phyloP scores from a whole-genome alignment of 30 jellyfish, hydroid and myxozoan genomes.

The Turritopsis dohrnii region DNA sequence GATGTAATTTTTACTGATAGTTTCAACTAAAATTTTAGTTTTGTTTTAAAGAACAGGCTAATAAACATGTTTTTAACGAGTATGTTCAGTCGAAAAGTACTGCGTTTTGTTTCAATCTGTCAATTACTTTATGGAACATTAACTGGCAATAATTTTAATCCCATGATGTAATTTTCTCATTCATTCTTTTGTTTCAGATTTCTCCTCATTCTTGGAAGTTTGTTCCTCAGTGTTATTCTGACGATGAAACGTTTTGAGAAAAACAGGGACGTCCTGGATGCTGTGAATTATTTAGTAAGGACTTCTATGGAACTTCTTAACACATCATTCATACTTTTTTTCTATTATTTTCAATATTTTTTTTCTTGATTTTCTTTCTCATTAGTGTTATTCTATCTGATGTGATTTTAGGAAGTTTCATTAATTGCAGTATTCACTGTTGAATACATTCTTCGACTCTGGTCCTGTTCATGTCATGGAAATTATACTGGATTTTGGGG shows the following conservation, averaged over 20 bases:
- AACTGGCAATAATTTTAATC: too few species aligned
- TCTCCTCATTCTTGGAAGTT: constrained; percentile 56
- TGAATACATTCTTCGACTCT: constrained; percentile 66
- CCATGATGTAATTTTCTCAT: too few species aligned
- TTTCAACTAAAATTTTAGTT: too few species aligned
- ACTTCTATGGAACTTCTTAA: too few species aligned
- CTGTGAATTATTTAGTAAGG: constrained; percentile 58
- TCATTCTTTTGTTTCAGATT: constrained; percentile 40
- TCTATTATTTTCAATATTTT: too few species aligned
- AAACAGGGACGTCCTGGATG: constrained; percentile 26
- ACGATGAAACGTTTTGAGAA: constrained; percentile 50
- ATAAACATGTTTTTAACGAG: too few species aligned
- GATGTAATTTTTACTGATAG: too few species aligned
- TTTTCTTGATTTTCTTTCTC: neutral
- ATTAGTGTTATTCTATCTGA: neutral
- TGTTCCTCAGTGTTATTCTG: constrained; percentile 60
- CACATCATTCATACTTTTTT: neutral
- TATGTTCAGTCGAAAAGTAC: too few species aligned
- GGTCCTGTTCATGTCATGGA: constrained; percentile 97
- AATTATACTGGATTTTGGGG: constrained; percentile 89
- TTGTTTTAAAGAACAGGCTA: too few species aligned
- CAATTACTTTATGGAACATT: too few species aligned
- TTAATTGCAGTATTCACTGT: constrained; percentile 56
- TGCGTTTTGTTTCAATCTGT: too few species aligned
- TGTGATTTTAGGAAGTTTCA: constrained; percentile 50